Percentiles rank a stretch among this genome's conserved stretches.
These are phyloP conservation scores for Bicyclus anynana DNA, from an alignment of 1,140 invertebrate species.

Conservation along the genomic window DNA sequence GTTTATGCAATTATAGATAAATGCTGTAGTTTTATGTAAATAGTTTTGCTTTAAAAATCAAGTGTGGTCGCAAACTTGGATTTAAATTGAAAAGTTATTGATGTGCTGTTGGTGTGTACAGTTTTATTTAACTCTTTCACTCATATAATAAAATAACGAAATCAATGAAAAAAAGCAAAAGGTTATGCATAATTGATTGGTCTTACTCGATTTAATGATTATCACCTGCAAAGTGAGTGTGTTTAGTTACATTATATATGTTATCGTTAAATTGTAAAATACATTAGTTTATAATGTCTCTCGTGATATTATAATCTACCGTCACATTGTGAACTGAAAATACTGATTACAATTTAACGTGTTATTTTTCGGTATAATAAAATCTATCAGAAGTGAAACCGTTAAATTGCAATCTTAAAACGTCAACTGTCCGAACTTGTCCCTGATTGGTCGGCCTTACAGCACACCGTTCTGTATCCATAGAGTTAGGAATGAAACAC, in stretches of 20 bases:
- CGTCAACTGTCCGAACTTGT: no score
- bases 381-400: no score
- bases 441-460: no score
- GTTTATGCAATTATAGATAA: conserved; percentile 44
- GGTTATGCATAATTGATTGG: neutral
- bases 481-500: no score
- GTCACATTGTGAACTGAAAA: no score
- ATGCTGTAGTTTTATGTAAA: conserved; percentile 66
- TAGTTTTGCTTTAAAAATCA: conserved; percentile 60
- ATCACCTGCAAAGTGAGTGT: neutral
- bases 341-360: no score
- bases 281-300: no score
- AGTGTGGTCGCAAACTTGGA: conserved; percentile 23
- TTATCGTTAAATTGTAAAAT: no score
- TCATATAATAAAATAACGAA: neutral
- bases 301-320: no score
- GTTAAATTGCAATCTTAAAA: no score
- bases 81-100: conserved; percentile 25
- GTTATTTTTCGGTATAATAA: no score
- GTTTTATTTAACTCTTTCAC: conserved; percentile 20
- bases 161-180: neutral
- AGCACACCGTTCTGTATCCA: no score
- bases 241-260: neutral
- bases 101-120: conserved; percentile 31
- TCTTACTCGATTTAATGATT: neutral